phyloP scores from a whole-genome alignment of 2,113 vertebrate genomes.

The Zapornia atra region DNA sequence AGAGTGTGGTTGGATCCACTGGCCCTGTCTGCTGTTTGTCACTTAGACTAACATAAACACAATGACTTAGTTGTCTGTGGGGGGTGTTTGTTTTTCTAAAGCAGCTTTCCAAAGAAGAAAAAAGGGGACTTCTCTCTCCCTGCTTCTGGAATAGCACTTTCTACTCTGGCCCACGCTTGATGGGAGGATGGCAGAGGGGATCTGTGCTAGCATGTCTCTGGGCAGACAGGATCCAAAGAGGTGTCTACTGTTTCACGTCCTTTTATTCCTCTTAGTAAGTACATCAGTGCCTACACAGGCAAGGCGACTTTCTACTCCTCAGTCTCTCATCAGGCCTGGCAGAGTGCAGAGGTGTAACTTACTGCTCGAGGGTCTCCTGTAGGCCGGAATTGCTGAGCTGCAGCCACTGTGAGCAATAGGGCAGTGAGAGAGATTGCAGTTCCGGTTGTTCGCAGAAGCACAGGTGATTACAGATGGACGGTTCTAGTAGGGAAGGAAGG shows the following conservation, averaged over 20 bases:
- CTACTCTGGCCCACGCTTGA: not conserved
- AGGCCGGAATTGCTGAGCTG: slow-evolving; percentile 76
- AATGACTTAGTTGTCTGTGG: not conserved
- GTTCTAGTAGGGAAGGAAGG: slow-evolving; percentile 77
- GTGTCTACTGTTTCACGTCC: accelerated
- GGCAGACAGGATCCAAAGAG: not conserved
- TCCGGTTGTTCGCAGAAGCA: slow-evolving; percentile 91
- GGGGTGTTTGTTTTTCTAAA: not conserved
- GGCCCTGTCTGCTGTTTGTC: not conserved
- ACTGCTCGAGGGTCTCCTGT: slow-evolving; percentile 88
- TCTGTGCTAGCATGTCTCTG: not conserved
- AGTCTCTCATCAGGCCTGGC: not conserved
- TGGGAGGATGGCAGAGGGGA: too few species aligned
- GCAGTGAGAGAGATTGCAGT: slow-evolving; percentile 97
- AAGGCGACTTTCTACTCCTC: not conserved
- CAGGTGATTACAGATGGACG: slow-evolving; percentile 98
- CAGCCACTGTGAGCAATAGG: slow-evolving; percentile 91
- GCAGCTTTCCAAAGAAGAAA: not conserved
- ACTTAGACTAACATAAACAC: not conserved
- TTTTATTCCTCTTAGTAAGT: not conserved
- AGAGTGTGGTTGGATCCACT: not conserved
- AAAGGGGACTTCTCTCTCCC: not conserved
- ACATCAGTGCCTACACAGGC: not conserved
- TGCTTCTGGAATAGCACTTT: accelerated
- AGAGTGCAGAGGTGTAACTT: slow-evolving; percentile 33